Percentiles rank a stretch among this genome's conserved stretches.
These are phyloP conservation scores for Camponotus vicinus DNA, from an alignment of 1,140 invertebrate species.

Conservation along the genomic window DNA sequence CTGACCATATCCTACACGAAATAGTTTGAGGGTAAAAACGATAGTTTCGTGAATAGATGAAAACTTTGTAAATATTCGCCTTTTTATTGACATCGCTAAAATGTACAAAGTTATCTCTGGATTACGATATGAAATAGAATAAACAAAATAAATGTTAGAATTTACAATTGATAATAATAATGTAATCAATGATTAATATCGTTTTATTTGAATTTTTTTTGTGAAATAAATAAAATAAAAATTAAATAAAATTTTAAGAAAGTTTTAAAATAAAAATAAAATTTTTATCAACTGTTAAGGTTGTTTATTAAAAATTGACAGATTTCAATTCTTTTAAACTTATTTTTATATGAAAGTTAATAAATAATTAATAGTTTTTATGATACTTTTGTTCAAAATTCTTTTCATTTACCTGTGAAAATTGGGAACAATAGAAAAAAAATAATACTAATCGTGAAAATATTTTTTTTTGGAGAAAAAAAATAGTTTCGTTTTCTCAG, in stretches of 20 bases:
- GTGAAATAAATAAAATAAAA: too few species aligned
- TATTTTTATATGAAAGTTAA: not conserved
- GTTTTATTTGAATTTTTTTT: not conserved
- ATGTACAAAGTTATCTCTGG: not conserved
- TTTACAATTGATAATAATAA: not conserved
- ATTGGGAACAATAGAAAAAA: not conserved
- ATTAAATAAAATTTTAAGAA: too few species aligned
- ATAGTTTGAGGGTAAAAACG: constrained; percentile 25
- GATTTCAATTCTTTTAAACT: not conserved
- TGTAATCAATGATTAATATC: too few species aligned
- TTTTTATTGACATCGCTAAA: constrained; percentile 2
- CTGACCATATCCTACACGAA: not conserved
- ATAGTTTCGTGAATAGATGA: constrained; percentile 33
- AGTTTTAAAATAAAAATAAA: not conserved
- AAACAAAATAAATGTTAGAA: not conserved
- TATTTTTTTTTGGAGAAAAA: constrained; percentile 3
- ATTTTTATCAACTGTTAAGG: not conserved
- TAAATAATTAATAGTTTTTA: not conserved
- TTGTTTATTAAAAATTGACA: not conserved
- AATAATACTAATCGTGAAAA: not conserved
- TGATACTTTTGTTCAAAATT: not conserved
- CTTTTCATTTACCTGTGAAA: not conserved
- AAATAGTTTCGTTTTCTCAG: constrained; percentile 10
- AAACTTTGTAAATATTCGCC: constrained; percentile 40
- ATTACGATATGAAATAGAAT: not conserved